Conservation (phyloP, 1,140 invertebrate genomes). For the Cryptotermes secundus region DNA sequence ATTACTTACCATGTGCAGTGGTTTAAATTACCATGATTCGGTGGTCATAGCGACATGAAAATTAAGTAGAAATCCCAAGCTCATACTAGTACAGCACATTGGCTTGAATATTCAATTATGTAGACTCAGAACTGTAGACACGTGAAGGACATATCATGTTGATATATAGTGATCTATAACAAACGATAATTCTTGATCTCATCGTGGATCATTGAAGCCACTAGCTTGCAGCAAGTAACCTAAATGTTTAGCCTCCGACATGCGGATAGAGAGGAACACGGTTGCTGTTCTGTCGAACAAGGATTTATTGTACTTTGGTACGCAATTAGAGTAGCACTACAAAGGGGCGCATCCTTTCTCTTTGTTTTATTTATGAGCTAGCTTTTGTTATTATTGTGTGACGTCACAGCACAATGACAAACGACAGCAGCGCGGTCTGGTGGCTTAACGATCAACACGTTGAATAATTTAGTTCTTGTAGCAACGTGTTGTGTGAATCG, state of each 20-base stretch:
- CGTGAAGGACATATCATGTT: no score
- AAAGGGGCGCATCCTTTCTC: background rate
- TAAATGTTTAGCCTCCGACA: background rate
- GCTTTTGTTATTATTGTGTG: background rate
- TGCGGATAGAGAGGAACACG: background rate
- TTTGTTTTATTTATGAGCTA: constrained; percentile 5
- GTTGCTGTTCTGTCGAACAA: background rate
- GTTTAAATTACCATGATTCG: no score
- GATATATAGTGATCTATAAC: no score
- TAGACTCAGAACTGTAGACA: no score
- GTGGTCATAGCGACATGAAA: no score
- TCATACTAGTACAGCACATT: no score
- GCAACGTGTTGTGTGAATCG: background rate
- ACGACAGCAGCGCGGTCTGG: background rate
- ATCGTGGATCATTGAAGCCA: background rate
- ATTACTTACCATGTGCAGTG: no score
- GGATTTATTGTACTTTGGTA: background rate
- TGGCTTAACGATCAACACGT: background rate
- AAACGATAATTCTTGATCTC: background rate
- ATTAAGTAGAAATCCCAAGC: no score
- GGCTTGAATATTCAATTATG: no score
- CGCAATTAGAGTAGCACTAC: background rate
- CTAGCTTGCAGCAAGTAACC: background rate
- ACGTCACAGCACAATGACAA: background rate
- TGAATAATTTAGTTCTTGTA: background rate